These are phyloP conservation scores for Harlomillsia oculata DNA, from an alignment of 1,140 invertebrate genomes.

Conservation along the genomic window DNA sequence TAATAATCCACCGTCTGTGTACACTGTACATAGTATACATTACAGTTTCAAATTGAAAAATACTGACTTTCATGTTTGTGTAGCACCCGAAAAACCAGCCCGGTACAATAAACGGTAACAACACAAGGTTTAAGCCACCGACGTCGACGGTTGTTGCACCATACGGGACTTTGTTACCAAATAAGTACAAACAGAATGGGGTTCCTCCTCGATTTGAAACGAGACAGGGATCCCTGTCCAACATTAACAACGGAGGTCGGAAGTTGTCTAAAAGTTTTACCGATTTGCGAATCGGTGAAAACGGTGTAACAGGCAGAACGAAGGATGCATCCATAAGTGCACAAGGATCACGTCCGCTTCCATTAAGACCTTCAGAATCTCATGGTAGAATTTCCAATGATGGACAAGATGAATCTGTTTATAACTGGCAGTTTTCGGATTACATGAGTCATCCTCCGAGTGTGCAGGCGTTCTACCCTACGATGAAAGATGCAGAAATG, in stretches of 20 bases:
- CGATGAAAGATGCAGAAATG: no score
- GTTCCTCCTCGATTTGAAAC: neutral
- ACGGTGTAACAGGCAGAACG: neutral
- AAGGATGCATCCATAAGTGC: conserved; percentile 2
- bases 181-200: neutral
- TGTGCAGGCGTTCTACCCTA: no score
- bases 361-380: conserved; percentile 6
- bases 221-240: neutral
- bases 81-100: no score
- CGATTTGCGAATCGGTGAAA: conserved; percentile 15
- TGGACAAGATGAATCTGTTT: conserved; percentile 33
- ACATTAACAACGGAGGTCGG: neutral
- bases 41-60: no score
- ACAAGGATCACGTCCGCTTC: neutral
- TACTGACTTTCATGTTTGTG: no score
- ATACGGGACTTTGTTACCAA: neutral
- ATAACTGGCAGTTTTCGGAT: conserved; percentile 33
- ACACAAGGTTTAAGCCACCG: neutral
- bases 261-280: conserved; percentile 20
- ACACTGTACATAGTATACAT: no score
- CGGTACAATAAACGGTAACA: no score
- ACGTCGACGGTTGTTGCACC: no score
- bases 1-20: no score
- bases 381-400: no score
- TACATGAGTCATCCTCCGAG: neutral